Conservation (phyloP, 2,113 vertebrate species). For the Neoarius graeffei region DNA sequence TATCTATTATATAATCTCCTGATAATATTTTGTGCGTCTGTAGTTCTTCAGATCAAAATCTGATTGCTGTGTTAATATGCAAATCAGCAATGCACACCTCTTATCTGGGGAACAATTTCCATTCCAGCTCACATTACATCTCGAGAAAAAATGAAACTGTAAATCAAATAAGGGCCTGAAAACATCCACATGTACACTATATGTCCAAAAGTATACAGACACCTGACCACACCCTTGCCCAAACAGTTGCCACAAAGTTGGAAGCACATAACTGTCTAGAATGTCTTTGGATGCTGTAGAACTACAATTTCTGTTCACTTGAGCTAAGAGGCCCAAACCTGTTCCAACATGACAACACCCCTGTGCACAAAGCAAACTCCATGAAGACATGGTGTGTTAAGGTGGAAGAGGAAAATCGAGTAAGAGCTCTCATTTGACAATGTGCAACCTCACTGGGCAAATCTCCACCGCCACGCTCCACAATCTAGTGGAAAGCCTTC, state of each 20-base stretch:
- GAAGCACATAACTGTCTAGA: neutral
- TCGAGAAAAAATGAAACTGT: neutral
- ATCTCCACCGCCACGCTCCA: neutral
- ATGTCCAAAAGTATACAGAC: neutral
- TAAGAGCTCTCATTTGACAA: neutral
- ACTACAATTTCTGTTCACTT: neutral
- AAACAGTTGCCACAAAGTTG: neutral
- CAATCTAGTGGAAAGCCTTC: neutral
- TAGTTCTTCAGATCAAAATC: neutral
- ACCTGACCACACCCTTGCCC: neutral
- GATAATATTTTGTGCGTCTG: neutral
- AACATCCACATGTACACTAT: neutral
- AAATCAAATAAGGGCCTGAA: neutral
- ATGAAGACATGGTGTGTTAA: neutral
- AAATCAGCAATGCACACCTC: neutral
- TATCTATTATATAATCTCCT: neutral
- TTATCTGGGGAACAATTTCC: neutral
- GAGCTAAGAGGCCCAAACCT: neutral
- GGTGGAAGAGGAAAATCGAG: neutral
- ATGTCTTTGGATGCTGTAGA: neutral
- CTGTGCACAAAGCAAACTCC: neutral
- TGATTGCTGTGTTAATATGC: neutral
- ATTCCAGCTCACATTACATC: neutral
- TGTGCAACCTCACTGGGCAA: neutral
- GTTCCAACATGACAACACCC: neutral